phyloP scores from a whole-genome alignment of 2,113 vertebrate species.

The Sylvicapra grimmia region DNA sequence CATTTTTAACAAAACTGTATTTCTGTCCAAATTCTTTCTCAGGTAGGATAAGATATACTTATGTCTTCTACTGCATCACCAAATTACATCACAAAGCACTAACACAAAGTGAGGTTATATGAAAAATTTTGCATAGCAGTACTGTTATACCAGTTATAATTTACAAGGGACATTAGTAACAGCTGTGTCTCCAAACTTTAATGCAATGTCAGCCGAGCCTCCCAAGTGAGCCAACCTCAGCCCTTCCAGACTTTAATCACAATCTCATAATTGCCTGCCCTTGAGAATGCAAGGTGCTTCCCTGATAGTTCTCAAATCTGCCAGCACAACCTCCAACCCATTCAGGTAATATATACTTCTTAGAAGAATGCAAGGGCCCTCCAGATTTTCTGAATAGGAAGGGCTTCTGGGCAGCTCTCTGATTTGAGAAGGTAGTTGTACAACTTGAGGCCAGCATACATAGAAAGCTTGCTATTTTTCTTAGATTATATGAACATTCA shows the following conservation, averaged over 20 bases:
- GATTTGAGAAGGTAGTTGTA: background rate
- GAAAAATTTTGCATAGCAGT: background rate
- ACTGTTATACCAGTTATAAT: background rate
- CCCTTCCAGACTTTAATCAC: background rate
- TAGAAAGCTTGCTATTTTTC: background rate
- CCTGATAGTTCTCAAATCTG: background rate
- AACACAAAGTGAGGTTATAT: background rate
- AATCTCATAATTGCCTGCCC: background rate
- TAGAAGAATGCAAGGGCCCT: background rate
- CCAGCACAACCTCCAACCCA: background rate
- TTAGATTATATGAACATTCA: background rate
- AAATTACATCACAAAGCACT: background rate
- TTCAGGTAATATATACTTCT: background rate
- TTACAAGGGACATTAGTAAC: background rate
- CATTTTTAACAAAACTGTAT: background rate
- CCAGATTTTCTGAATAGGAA: background rate
- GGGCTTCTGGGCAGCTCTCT: background rate
- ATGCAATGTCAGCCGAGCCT: background rate
- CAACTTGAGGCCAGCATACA: background rate
- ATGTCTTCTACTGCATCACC: background rate
- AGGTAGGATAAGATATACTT: background rate
- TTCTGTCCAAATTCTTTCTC: background rate
- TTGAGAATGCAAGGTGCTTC: background rate
- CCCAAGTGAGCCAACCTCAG: background rate
- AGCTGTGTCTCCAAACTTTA: background rate